Evolutionary conservation across 2,113 vertebrate species (phyloP), one percentile per base, ranked within the genome.

Genomic region (Rafetus swinhoei): DNA sequence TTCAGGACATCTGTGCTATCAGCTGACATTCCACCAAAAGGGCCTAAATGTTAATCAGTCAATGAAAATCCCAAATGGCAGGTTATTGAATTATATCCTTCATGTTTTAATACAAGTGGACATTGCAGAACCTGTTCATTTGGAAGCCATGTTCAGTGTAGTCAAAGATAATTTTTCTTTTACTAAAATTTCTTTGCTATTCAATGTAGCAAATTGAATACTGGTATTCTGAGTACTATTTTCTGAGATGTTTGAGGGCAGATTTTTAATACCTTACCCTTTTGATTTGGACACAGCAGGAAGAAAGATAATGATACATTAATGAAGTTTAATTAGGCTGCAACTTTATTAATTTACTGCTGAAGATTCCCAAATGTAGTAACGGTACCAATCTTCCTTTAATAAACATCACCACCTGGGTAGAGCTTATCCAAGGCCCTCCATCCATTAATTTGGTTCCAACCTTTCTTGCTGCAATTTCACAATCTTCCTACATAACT

Each of bases 261-360:
- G 39, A 60, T 84, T 92, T 87, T 87, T 87, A 59, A 54, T 79
- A 85, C 74, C 25, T 89, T 95, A 83, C 0, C 1, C 18, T 83
- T 79, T 85, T 86, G 53, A 90, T 69, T 83, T 88, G 18, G 76
- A 19, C 59, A 87, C 14, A 81, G 24, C 11, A 83, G 72, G 93
- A 62, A 93, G 39, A 85, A 85, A 6, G 5, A 74, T 88, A 57
- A 84, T 85, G 22, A 9, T 84, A 45, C 62, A 5, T 89, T 81
- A 90, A 60, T 56, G 12, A 21, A 11, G 18, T 91, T 95, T 93
- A 91, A 83, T 85, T 93, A 94, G 53, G 86, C 22, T 88, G 19
- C 13, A 92, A 85, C 39, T 72, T 92, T 56, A 86, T 94, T 94
- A 94, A 57, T 21, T 90, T 69, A n/a, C 8, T n/a, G 62, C 29